Conservation (phyloP, 2,888 invertebrate species). For the Pachymerium ferrugineum region DNA sequence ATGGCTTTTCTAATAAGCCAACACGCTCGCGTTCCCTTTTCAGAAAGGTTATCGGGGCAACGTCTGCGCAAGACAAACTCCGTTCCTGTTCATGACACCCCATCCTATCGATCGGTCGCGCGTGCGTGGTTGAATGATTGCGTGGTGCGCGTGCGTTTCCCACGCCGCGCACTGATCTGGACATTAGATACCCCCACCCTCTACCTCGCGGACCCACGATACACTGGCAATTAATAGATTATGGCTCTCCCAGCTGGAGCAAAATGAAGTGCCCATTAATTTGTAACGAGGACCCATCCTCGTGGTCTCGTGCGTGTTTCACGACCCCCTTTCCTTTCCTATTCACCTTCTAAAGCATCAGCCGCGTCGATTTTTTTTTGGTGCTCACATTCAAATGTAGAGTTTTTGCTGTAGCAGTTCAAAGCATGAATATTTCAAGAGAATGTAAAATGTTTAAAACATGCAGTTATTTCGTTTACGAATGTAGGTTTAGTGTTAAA, state of each 20-base stretch:
- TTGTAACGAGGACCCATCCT: conserved; percentile 2
- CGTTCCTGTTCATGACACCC: conserved; percentile 2
- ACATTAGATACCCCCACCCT: not conserved
- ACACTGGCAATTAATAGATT: conserved; percentile 2
- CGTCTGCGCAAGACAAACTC: not conserved
- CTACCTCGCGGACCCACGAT: not conserved
- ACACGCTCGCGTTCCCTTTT: not conserved
- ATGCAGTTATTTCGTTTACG: too few relatives aligned
- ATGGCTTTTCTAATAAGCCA: not conserved
- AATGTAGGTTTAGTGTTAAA: too few relatives aligned
- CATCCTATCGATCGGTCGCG: not conserved
- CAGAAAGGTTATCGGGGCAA: not conserved
- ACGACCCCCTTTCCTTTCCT: too few relatives aligned
- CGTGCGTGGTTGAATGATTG: conserved; percentile 2
- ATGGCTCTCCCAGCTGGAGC: conserved; percentile 2
- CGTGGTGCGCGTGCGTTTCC: conserved; percentile 2
- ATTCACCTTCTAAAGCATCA: too few relatives aligned
- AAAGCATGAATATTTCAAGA: too few relatives aligned
- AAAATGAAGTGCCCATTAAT: conserved; percentile 2
- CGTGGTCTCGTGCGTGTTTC: not conserved
- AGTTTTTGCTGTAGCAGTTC: too few relatives aligned
- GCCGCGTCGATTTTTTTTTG: too few relatives aligned
- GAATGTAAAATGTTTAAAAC: too few relatives aligned
- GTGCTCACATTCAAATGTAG: too few relatives aligned
- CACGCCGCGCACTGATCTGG: conserved; percentile 2